Base-by-base conservation (phyloP, 1,140 invertebrate species). In the Zaprionus davidi region DNA sequence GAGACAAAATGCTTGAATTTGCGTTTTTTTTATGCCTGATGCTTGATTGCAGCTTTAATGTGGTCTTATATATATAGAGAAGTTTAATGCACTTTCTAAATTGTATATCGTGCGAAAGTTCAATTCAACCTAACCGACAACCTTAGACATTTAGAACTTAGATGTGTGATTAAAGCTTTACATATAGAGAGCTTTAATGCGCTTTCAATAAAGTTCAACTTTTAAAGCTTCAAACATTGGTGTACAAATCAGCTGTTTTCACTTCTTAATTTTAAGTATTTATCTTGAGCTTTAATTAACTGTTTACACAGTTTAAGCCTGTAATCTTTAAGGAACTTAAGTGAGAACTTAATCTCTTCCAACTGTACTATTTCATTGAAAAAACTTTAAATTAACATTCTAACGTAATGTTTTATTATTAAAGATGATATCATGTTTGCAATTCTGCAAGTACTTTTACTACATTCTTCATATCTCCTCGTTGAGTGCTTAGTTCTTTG, bases 101-200 rank as follows among this genome's bases (percentile, higher is more conserved):
- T n/a, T n/a, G n/a, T n/a, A n/a, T n/a, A n/a, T n/a, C n/a, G n/a
- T 13, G 0, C 3, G 5, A 38, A 13, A 0, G 1, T 38, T 13
- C 3, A 38, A 15, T 13, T 12, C 4, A 38, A 15, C 11, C 13
- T 4, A 15, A 38, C 13, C 2, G 9, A 0, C 9, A 31, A 9
- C 28, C 9, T 31, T 31, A n/a, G 7, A 2, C 9, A 11, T 9
- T 31, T 11, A 7, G 7, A 31, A 11, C 9, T 31, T 11, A 36
- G 11, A 4, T 3, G 11, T 15, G 0, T 38, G 36, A 3, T 26
- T 26, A 28, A 20, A 31, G 26, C n/a, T 46, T 31, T 9, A 17
- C n/a, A 49, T 15, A 7, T 28, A 24, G 0, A 12, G 17, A 38
- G 11, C 6, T 58, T 20, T 38, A 58, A 58, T 56, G n/a, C 2